Evolutionary conservation across 2,797 vertebrate genomes (phyloP), one percentile per base, ranked within the genome.

Genomic region (Sphenopsis melanotis): DNA sequence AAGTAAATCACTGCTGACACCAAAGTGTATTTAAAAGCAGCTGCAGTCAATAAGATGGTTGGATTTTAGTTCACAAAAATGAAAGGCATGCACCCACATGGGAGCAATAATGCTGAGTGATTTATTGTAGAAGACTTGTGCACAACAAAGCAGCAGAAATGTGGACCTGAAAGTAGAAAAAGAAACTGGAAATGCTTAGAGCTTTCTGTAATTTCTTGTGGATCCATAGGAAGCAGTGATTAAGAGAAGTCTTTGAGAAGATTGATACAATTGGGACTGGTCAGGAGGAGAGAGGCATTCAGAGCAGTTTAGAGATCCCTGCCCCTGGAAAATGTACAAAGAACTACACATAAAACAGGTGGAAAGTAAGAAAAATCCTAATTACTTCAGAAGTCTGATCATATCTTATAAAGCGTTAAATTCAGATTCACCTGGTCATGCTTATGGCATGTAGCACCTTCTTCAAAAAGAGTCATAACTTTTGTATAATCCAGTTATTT

Each of bases 1-100:
- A 93, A 86, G 55, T 96, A 96, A 96, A 96, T 96, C 90, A 93
- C 37, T 83, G 78, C 56, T 96, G 94, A 93, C 89, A 94, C 68
- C 76, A 26, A 94, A 94, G 68, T 91, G 74, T 95, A 84, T 94
- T 97, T 96, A 95, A 96, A 91, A 95, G 88, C 89, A 97, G 90
- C 87, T 96, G 95, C 72, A 91, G 87, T 92, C 91, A 93, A 81
- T 95, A 96, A 83, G 71, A 63, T 42, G 52, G 69, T 78, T 78
- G 61, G 53, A 74, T 91, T 93, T 94, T 71, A 69, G 56, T 70
- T 89, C 85, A 61, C 34, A 83, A 70, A 95, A 83, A 95, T 75
- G 89, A 95, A 96, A 96, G 72, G 81, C 60, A 69, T 63, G 68
- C 61, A 56, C 57, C 69, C 83, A 82, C 83, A 32, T 70, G 91